Evolutionary conservation across 2,113 vertebrate genomes (phyloP).

Genomic region (Rhodinocichla rosea): DNA sequence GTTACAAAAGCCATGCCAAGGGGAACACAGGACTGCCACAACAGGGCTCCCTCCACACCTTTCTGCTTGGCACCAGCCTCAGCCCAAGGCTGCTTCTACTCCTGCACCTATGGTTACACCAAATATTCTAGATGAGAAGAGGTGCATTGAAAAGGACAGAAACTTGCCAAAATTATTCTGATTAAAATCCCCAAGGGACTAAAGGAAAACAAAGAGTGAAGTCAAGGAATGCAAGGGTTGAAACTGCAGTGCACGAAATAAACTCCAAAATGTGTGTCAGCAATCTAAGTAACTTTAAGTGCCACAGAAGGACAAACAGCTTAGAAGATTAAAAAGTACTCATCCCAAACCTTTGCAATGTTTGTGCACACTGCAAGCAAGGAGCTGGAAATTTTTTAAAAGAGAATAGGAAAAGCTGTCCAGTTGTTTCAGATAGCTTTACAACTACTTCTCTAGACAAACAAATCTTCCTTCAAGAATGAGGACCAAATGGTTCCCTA

Average conservation of each 20-base stretch:
- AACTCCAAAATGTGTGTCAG: background rate
- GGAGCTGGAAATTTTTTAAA: background rate
- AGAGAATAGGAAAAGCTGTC: background rate
- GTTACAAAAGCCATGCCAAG: background rate
- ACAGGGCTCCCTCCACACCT: background rate
- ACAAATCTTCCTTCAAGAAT: background rate
- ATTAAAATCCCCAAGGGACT: accelerated
- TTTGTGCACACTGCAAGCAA: background rate
- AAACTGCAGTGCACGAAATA: background rate
- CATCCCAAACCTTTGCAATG: background rate
- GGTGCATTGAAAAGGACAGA: background rate
- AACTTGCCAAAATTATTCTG: background rate
- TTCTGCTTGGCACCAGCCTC: background rate
- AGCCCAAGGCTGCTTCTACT: background rate
- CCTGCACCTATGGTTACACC: background rate
- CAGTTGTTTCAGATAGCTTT: background rate
- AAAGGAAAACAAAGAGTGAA: background rate
- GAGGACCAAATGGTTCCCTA: background rate
- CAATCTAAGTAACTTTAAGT: background rate
- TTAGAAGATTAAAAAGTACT: background rate
- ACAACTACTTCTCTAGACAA: background rate
- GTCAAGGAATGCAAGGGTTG: background rate
- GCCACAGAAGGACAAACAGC: background rate
- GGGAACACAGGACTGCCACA: background rate
- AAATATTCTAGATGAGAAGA: background rate